phyloP scores from a whole-genome alignment of 2,888 invertebrate species.

The Eilema caniola region DNA sequence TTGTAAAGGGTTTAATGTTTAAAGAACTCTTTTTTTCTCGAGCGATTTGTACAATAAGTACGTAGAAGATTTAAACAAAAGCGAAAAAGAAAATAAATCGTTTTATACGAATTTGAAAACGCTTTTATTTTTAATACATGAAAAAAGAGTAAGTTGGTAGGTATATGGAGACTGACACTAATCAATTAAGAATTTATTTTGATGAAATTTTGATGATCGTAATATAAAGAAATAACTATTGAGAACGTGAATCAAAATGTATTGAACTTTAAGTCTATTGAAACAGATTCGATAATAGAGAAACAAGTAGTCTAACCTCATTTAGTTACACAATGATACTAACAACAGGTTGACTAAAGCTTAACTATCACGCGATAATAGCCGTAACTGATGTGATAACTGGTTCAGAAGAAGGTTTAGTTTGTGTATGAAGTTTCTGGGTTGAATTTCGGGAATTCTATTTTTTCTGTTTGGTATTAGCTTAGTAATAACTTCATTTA shows the following conservation, averaged over 20 bases:
- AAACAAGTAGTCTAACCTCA: conserved; percentile 16
- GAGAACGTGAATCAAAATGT: background rate
- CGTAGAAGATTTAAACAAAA: background rate
- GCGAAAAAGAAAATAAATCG: background rate
- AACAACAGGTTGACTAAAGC: conserved; percentile 16
- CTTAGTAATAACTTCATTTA: too few relatives aligned
- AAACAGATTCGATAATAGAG: background rate
- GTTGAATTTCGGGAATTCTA: background rate
- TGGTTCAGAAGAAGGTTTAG: conserved; percentile 27
- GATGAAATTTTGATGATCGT: background rate
- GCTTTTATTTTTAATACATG: background rate
- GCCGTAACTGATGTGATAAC: conserved; percentile 35
- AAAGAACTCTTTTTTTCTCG: conserved; percentile 1
- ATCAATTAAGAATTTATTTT: too few relatives aligned
- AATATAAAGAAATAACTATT: background rate
- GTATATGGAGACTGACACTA: background rate
- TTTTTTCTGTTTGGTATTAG: background rate
- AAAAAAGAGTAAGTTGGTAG: background rate
- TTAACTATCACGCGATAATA: conserved; percentile 38
- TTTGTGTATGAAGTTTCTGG: background rate
- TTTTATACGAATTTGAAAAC: background rate
- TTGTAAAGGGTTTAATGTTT: conserved; percentile 6
- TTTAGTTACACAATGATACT: conserved; percentile 37
- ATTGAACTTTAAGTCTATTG: background rate
- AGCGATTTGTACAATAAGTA: background rate